Base-by-base conservation (phyloP, 2,888 invertebrate species). In the Aphrophora alni region DNA sequence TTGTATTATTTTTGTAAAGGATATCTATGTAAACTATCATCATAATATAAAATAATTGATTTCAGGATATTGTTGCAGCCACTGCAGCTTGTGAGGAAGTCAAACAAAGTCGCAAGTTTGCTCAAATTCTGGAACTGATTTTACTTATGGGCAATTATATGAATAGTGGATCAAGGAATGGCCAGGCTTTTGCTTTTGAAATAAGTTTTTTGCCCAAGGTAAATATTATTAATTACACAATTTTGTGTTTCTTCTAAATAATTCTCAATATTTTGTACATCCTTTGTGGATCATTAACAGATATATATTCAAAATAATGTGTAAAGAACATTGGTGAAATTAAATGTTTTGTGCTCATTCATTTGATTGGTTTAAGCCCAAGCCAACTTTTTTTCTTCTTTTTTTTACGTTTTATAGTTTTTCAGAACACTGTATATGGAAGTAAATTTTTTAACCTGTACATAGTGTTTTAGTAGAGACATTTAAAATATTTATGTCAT, bases 41-140 rank as follows among this genome's bases (percentile, higher is more conserved):
- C 33, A 8, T 76, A 59, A 21, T 25, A 26, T 78, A 21, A 27
- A 0, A 27, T 81, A 38, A 82, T 84, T 25, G 84, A 78, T 86
- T 86, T 68, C 88, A 95, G 92, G 97, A 97, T 87, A 96, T 99
- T 87, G 98, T 98, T 0, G 95, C 97, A 0, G 97, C 96, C 0
- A 97, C 97, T 0, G 97, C 97, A 0, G 98, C 98, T 0, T 98
- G 98, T 86, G 97, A 98, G 86, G 97, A 98, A 89, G 93, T 98
- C 1, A 95, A 94, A 85, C 92, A 92, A 33, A 98, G 98, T 86
- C 92, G 92, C 84, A 98, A 97, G 87, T 98, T 99, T 88, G 94
- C 95, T 0, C 94, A 93, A 87, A 93, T 99, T 75, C 89, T 99
- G 17, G 97, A 98, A 88, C 89, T 99, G 0, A 92, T 99, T 82